These are phyloP conservation scores for Myotis planiceps DNA, from an alignment of 2,797 vertebrate species.

Conservation along the genomic window DNA sequence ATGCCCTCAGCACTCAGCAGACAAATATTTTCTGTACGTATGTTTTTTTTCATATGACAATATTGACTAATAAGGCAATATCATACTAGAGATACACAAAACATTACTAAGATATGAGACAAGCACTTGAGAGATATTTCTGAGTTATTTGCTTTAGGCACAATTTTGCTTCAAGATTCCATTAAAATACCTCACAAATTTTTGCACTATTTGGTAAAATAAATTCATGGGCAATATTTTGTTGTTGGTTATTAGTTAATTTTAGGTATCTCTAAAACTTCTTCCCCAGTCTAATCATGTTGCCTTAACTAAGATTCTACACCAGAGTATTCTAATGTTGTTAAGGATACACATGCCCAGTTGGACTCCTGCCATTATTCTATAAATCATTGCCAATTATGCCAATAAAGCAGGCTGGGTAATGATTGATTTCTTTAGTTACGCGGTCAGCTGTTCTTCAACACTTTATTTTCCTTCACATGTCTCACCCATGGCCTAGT, in stretches of 20 bases:
- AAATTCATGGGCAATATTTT: background rate
- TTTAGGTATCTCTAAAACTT: conserved; percentile 55
- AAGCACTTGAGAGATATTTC: conserved; percentile 33
- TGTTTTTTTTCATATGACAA: conserved; percentile 44
- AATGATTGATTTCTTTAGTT: conserved; percentile 81
- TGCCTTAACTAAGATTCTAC: conserved; percentile 42
- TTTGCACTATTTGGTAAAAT: conserved; percentile 37
- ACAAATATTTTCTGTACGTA: conserved; percentile 32
- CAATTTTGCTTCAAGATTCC: conserved; percentile 23
- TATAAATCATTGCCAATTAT: conserved; percentile 81
- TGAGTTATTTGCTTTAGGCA: conserved; percentile 27
- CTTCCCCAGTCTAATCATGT: background rate
- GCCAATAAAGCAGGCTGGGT: conserved; percentile 67
- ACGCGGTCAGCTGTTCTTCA: conserved; percentile 74
- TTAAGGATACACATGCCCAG: conserved; percentile 68
- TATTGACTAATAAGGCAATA: conserved; percentile 57
- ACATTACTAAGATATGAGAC: background rate
- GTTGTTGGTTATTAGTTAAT: conserved; percentile 53
- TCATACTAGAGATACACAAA: conserved; percentile 24
- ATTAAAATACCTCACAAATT: conserved; percentile 50
- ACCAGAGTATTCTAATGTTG: conserved; percentile 46
- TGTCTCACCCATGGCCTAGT: conserved; percentile 50
- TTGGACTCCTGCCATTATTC: conserved; percentile 72
- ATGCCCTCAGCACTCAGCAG: conserved; percentile 29
- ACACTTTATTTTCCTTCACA: conserved; percentile 71